Evolutionary conservation across 2,888 invertebrate species (phyloP).

Genomic region (Epistrophella euchroma): DNA sequence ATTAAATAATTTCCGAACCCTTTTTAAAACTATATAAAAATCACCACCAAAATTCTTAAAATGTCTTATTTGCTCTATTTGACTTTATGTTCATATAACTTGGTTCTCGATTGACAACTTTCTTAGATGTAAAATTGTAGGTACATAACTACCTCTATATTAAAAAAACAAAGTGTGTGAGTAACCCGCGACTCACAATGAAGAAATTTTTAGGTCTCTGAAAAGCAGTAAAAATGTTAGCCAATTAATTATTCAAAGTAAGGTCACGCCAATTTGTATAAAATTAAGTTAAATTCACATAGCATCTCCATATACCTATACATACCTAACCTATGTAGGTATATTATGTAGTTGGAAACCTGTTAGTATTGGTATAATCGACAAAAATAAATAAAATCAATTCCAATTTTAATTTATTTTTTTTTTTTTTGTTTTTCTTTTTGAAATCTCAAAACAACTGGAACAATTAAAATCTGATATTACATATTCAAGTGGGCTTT

Average conservation of each 20-base stretch:
- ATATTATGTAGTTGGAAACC: too few relatives aligned
- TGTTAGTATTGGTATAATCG: neutral
- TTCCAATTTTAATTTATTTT: neutral
- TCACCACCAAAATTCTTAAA: too few relatives aligned
- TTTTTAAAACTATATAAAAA: too few relatives aligned
- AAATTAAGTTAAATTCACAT: neutral
- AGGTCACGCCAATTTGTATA: conserved; percentile 9
- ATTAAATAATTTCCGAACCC: too few relatives aligned
- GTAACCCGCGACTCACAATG: too few relatives aligned
- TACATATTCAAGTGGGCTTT: conserved; percentile 18
- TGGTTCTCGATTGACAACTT: too few relatives aligned
- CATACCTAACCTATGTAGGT: too few relatives aligned
- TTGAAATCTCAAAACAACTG: neutral
- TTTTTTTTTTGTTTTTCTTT: neutral
- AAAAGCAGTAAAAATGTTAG: neutral
- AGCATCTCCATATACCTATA: neutral
- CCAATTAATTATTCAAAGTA: neutral
- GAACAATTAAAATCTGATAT: conserved; percentile 28
- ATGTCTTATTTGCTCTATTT: too few relatives aligned
- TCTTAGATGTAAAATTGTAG: too few relatives aligned
- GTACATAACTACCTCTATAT: too few relatives aligned
- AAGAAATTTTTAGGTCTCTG: neutral
- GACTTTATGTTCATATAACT: too few relatives aligned
- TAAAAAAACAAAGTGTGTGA: too few relatives aligned
- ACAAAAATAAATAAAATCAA: conserved; percentile 1